Conservation (phyloP, 2,888 invertebrate genomes). For the Eupithecia abbreviata region DNA sequence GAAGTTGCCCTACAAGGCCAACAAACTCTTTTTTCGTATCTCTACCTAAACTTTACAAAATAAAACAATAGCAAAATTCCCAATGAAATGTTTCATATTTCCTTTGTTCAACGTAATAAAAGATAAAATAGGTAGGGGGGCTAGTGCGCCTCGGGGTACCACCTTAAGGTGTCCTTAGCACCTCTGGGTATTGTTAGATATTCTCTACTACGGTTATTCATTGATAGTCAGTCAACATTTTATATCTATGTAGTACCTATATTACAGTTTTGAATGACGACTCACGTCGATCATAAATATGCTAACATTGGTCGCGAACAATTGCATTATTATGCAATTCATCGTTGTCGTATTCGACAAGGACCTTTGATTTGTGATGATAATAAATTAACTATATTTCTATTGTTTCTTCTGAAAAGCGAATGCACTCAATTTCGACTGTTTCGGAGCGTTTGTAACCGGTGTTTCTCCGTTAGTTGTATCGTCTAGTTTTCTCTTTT, state of each 20-base stretch:
- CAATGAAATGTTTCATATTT: too few relatives aligned
- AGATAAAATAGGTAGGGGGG: too few relatives aligned
- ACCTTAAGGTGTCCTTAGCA: not conserved
- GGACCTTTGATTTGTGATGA: not conserved
- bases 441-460: slow-evolving; percentile 68
- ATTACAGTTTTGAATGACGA: not conserved
- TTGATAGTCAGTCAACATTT: not conserved
- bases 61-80: too few relatives aligned
- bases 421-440: slow-evolving; percentile 79
- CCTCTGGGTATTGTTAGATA: not conserved
- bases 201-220: not conserved
- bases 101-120: too few relatives aligned
- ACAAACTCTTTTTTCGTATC: too few relatives aligned
- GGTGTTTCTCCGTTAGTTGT: slow-evolving; percentile 53
- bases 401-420: slow-evolving; percentile 72
- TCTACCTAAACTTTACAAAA: too few relatives aligned
- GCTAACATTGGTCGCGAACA: not conserved
- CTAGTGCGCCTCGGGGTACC: too few relatives aligned
- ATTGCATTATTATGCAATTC: not conserved
- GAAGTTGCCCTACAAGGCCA: too few relatives aligned
- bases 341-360: not conserved
- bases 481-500: slow-evolving; percentile 71
- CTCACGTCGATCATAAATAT: not conserved
- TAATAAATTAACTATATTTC: not conserved
- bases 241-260: not conserved